A percentile compares a stretch with the other conserved stretches of the same genome.
Conservation (phyloP, 2,797 vertebrate species). For the Tokudaia tokunoshimensis region DNA sequence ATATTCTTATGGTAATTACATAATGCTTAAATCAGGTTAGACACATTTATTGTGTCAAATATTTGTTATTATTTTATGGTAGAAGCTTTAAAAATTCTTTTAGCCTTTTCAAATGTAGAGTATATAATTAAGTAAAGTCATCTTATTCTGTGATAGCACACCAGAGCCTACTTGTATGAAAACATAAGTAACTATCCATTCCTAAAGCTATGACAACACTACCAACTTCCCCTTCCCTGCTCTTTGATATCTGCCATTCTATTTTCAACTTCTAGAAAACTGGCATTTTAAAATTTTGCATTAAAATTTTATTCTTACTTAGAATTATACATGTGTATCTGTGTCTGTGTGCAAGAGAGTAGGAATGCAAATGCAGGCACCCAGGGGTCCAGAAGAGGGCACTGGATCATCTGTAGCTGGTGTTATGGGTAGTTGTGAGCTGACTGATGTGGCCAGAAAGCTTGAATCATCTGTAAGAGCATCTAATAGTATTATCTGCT, state of each 20-base stretch:
- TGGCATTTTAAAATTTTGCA: neutral
- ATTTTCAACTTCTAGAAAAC: neutral
- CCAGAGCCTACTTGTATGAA: neutral
- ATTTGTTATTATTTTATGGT: neutral
- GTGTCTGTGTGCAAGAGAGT: neutral
- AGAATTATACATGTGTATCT: neutral
- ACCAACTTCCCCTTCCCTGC: neutral
- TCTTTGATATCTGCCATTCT: too few species aligned
- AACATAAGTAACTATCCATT: neutral
- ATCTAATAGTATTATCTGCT: neutral
- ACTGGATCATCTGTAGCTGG: neutral
- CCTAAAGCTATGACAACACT: neutral
- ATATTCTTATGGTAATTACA: neutral
- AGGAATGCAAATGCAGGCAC: neutral
- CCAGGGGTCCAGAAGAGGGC: neutral
- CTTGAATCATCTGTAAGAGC: neutral
- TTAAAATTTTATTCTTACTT: neutral
- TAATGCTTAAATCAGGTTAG: neutral
- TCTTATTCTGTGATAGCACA: too few species aligned
- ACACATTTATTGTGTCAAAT: neutral
- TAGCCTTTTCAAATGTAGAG: neutral
- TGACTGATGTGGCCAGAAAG: neutral
- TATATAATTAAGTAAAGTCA: neutral
- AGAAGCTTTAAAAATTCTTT: neutral
- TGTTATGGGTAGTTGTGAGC: neutral